Evolutionary conservation across 2,113 vertebrate species (phyloP), one percentile per base, ranked within the genome.

Genomic region (Hydropotes inermis): DNA sequence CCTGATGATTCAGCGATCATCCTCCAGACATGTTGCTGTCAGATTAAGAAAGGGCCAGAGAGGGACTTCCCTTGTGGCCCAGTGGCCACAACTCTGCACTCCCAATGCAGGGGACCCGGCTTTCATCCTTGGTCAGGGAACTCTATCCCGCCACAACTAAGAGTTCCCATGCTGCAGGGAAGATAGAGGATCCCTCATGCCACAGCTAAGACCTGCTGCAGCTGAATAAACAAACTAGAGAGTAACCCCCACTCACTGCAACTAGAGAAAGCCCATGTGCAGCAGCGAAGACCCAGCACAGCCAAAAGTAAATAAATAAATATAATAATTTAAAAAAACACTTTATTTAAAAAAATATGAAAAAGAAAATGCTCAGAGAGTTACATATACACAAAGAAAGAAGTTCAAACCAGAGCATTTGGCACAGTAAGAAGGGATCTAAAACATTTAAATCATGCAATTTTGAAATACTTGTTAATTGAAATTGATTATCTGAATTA

Each of bases 401-500:
- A 92, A 50, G 50, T 92, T 87, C 79, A 96, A 86, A 92, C 19
- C 50, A 70, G 50, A 96, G 6, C 64, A 91, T 47, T 91, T 93
- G 85, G 54, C 79, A 64, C 21, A 87, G 4, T 89, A 79, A 67
- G 87, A 94, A 85, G 17, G 13, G 12, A 3, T 84, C 19, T 79
- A 81, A 87, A 81, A 43, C 60, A 87, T 61, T 79, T 87, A 92
- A 92, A 79, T 93, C 81, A 90, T 54, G 64, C 30, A 52, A 19
- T 90, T 97, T 94, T 79, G 55, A 94, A 95, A 52, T 79, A 33
- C 54, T 87, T 79, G 45, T 90, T 96, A 25, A 81, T 74, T 30
- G 30, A 93, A 90, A 84, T 81, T 95, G 58, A 89, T 85, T 85
- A 78, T 74, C 15, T 95, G 83, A 89, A 54, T 79, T 67, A 61